Evolutionary conservation across 2,797 vertebrate genomes (phyloP).

Genomic region (Hylomyscus alleni): DNA sequence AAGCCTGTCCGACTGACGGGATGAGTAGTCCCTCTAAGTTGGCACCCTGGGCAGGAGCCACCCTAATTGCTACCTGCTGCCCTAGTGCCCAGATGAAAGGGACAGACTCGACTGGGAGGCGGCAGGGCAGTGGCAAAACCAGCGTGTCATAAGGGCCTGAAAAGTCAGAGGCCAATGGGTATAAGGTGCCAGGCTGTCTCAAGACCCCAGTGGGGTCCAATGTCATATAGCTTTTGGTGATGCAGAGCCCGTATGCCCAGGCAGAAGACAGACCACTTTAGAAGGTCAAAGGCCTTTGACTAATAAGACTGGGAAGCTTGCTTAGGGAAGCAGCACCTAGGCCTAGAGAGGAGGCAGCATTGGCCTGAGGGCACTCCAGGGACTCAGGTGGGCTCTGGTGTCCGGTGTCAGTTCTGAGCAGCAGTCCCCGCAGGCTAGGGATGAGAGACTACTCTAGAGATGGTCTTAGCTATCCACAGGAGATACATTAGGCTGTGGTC

Average conservation of each 20-base stretch:
- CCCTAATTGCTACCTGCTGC: constrained; percentile 74
- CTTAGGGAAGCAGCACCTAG: neutral
- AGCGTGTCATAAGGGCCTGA: neutral
- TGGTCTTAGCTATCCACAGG: neutral
- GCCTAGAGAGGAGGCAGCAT: neutral
- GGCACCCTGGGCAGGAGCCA: constrained; percentile 52
- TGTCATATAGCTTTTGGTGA: neutral
- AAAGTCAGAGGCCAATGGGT: neutral
- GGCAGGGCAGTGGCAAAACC: neutral
- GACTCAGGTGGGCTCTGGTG: neutral
- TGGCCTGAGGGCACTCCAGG: neutral
- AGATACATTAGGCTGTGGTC: neutral
- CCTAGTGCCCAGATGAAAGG: constrained; percentile 74
- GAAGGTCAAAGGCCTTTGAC: neutral
- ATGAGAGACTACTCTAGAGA: neutral
- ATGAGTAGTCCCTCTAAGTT: constrained; percentile 29
- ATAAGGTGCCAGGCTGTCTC: neutral
- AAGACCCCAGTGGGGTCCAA: too few species aligned
- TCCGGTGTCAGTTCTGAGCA: neutral
- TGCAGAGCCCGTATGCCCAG: neutral
- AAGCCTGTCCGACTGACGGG: neutral
- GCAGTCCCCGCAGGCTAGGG: neutral
- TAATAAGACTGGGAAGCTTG: neutral
- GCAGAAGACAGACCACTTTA: neutral
- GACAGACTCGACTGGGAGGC: neutral